Evolutionary conservation across 2,797 vertebrate genomes (phyloP).

Genomic region (Yasuhikotakia modesta): DNA sequence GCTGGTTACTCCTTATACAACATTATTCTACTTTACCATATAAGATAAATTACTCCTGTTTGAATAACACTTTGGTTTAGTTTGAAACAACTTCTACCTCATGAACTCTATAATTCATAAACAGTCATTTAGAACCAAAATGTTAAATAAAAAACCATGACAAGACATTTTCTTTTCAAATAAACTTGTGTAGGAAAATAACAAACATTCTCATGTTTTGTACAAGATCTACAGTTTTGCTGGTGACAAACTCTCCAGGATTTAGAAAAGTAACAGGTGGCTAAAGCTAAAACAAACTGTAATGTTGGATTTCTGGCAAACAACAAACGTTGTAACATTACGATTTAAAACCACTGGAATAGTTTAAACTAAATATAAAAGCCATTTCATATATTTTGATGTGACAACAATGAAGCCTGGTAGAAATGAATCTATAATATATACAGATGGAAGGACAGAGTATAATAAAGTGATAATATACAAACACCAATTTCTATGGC

Average conservation of each 20-base stretch:
- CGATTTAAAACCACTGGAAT: constrained; percentile 38
- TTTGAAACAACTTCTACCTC: constrained; percentile 73
- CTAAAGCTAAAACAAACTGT: constrained; percentile 52
- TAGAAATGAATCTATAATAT: constrained; percentile 39
- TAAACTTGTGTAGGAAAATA: constrained; percentile 59
- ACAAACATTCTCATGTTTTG: constrained; percentile 66
- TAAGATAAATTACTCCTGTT: constrained; percentile 59
- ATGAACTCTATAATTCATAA: constrained; percentile 71
- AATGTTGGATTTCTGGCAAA: constrained; percentile 38
- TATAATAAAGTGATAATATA: constrained; percentile 39
- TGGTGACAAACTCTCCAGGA: constrained; percentile 64
- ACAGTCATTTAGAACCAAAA: constrained; percentile 78
- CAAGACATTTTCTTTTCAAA: constrained; percentile 56
- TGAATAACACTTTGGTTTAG: constrained; percentile 81
- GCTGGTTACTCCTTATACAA: constrained; percentile 71
- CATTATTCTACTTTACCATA: constrained; percentile 70
- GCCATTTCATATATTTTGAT: constrained; percentile 22
- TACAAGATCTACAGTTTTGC: constrained; percentile 79
- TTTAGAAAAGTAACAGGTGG: constrained; percentile 53
- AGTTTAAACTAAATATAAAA: not conserved
- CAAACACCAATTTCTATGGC: constrained; percentile 13
- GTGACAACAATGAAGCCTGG: constrained; percentile 39
- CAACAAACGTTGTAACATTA: too few relatives aligned
- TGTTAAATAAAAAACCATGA: constrained; percentile 70
- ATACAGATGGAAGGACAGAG: constrained; percentile 50